Evolutionary conservation across 2,113 vertebrate species (phyloP).

Genomic region (Macquaria ambigua): DNA sequence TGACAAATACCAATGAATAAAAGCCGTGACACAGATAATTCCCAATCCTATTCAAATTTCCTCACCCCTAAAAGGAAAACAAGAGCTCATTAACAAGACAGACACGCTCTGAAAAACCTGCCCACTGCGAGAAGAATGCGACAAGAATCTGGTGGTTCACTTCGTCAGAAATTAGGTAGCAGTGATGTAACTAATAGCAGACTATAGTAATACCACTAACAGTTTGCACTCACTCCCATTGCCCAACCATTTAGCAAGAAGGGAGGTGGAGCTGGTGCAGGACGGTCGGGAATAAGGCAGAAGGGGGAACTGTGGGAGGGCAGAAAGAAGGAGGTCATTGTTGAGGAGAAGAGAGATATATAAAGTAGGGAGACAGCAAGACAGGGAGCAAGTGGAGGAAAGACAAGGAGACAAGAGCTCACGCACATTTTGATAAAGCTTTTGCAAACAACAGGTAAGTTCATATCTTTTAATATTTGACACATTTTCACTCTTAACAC

Average conservation of each 20-base stretch:
- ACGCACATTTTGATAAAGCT: background rate
- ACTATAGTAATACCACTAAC: conserved; percentile 10
- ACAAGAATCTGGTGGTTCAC: conserved; percentile 7
- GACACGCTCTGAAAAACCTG: conserved; percentile 42
- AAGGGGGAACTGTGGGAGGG: conserved; percentile 54
- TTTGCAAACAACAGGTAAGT: conserved; percentile 58
- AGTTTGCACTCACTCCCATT: conserved; percentile 23
- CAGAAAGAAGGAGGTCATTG: conserved; percentile 71
- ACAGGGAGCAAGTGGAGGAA: conserved; percentile 56
- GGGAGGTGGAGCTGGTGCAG: conserved; percentile 66
- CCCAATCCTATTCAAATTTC: background rate
- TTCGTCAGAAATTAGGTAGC: background rate
- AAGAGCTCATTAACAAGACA: conserved; percentile 47
- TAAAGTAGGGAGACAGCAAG: conserved; percentile 48
- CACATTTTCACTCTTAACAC: background rate
- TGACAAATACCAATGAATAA: conserved; percentile 34
- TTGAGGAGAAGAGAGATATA: conserved; percentile 43
- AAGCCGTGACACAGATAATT: background rate
- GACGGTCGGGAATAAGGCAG: conserved; percentile 16
- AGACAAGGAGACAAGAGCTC: conserved; percentile 12
- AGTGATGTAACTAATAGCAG: conserved; percentile 38
- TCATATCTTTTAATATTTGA: background rate
- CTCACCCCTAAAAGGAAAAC: conserved; percentile 43
- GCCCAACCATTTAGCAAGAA: conserved; percentile 27
- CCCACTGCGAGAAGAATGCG: conserved; percentile 3